phyloP scores from a whole-genome alignment of 2,888 invertebrate genomes.

The Oscheius sp. region DNA sequence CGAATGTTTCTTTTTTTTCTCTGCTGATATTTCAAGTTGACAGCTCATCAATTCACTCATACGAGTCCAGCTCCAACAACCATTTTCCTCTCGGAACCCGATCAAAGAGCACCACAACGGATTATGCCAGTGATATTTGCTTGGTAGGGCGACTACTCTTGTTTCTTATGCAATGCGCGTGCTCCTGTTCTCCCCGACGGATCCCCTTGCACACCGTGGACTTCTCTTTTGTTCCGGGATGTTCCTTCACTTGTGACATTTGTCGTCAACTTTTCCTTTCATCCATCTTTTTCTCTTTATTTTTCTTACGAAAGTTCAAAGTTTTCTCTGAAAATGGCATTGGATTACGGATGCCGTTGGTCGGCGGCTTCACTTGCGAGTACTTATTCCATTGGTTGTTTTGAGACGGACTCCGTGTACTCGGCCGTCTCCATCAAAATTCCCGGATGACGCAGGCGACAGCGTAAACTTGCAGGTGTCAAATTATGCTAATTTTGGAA shows the following conservation, averaged over 20 bases:
- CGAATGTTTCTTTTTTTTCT: background rate
- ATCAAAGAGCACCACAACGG: conserved; percentile 18
- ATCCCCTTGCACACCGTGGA: too few species aligned
- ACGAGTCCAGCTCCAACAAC: conserved; percentile 3
- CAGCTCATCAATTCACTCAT: conserved; percentile 8
- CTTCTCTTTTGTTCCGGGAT: too few species aligned
- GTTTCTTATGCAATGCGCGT: background rate
- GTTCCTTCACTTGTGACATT: too few species aligned
- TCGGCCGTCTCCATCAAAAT: too few species aligned
- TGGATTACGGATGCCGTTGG: conserved; percentile 24
- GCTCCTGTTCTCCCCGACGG: background rate
- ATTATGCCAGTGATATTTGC: conserved; percentile 8
- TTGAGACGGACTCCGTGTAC: too few species aligned
- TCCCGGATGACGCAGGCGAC: background rate
- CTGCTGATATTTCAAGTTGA: conserved; percentile 12
- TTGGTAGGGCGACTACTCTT: background rate
- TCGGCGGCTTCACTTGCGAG: too few species aligned
- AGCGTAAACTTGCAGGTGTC: conserved; percentile 1
- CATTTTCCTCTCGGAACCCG: conserved; percentile 5
- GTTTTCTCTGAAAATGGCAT: background rate
- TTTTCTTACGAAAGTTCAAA: background rate
- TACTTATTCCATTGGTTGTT: too few species aligned
- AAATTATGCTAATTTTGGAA: conserved; percentile 7
- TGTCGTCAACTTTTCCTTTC: too few species aligned
- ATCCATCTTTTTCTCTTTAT: background rate